Percentiles rank a stretch among this genome's conserved stretches.
Evolutionary conservation across 1,140 invertebrate genomes (phyloP).

Genomic region (Drosophila insularis): DNA sequence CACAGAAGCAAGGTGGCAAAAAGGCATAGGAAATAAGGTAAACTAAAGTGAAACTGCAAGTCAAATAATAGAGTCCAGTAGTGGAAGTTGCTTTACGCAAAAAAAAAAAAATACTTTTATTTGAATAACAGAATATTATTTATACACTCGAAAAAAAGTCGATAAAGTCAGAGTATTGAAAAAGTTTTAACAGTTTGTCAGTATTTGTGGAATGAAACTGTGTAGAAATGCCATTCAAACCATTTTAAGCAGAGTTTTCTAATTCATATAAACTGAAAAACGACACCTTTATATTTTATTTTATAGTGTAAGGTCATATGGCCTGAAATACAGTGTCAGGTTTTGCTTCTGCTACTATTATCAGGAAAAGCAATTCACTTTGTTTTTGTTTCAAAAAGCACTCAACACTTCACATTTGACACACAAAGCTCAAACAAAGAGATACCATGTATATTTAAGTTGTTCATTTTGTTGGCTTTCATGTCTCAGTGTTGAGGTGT

Average conservation of each 20-base stretch:
- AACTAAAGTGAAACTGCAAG: constrained; percentile 27
- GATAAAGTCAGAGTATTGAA: too few species aligned
- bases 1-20: constrained; percentile 50
- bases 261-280: too few species aligned
- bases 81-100: not conserved
- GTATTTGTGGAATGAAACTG: too few species aligned
- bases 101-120: not conserved
- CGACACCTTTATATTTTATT: too few species aligned
- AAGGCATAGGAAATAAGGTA: constrained; percentile 32
- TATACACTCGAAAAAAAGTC: not conserved
- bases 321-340: not conserved
- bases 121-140: not conserved
- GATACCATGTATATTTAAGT: constrained; percentile 2
- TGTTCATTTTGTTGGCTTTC: constrained; percentile 3
- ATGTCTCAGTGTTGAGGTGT: not conserved
- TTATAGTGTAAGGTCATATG: not conserved
- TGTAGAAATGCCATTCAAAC: too few species aligned
- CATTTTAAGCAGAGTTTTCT: too few species aligned
- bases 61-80: not conserved
- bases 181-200: too few species aligned
- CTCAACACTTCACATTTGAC: constrained; percentile 3
- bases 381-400: not conserved
- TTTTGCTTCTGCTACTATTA: not conserved
- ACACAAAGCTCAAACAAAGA: constrained; percentile 1
- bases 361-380: not conserved